phyloP scores from a whole-genome alignment of 2,797 vertebrate genomes.

The Poliocrania exsul region DNA sequence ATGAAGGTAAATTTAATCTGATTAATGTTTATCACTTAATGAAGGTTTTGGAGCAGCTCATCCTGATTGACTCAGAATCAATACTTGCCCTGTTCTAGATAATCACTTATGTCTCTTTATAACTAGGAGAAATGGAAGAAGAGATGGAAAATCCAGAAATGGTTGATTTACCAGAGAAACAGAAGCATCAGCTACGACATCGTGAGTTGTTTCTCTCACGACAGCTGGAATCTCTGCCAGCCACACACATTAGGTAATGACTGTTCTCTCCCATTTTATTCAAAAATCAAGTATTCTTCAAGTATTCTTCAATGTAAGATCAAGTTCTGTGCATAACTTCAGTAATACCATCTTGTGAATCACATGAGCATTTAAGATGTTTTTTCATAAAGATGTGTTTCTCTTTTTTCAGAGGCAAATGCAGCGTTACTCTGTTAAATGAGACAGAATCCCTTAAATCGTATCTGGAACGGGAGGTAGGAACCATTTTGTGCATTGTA shows the following conservation, averaged over 20 bases:
- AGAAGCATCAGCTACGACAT: constrained; percentile 95
- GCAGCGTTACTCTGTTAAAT: constrained; percentile 96
- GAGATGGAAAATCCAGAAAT: constrained; percentile 97
- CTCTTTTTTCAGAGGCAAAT: constrained; percentile 89
- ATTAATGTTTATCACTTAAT: not conserved
- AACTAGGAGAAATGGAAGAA: constrained; percentile 93
- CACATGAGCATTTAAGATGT: not conserved
- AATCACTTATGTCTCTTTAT: not conserved
- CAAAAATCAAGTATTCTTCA: not conserved
- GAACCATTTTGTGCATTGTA: constrained; percentile 47
- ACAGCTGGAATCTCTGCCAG: constrained; percentile 94
- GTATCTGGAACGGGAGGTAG: constrained; percentile 96
- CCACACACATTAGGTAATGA: constrained; percentile 94
- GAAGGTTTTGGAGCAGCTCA: not conserved
- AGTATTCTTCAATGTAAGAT: not conserved
- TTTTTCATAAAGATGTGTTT: constrained; percentile 7
- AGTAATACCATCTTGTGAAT: not conserved
- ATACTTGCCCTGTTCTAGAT: not conserved
- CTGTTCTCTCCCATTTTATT: not conserved
- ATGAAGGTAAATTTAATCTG: not conserved
- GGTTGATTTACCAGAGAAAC: constrained; percentile 92
- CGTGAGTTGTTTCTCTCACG: constrained; percentile 95
- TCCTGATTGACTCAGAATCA: not conserved
- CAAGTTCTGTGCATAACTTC: not conserved
- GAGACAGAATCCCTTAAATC: constrained; percentile 97